Percentiles rank a stretch among this genome's conserved stretches.
These are phyloP conservation scores for Matsumyia berberina DNA, from an alignment of 2,888 invertebrate genomes.

Conservation along the genomic window DNA sequence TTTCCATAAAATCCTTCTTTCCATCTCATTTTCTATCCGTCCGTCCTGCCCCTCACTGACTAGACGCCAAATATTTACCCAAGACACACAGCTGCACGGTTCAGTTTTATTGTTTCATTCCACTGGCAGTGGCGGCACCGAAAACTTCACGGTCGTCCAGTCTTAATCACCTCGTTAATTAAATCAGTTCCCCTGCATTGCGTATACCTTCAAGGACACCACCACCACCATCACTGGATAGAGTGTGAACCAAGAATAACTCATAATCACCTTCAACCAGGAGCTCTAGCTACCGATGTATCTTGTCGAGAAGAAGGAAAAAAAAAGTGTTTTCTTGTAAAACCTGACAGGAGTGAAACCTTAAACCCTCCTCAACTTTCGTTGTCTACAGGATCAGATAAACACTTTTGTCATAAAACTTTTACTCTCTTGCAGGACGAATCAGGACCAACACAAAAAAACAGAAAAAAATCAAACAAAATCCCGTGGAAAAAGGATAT, in stretches of 20 bases:
- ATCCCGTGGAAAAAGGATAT: constrained; percentile 69
- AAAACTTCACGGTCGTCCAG: constrained; percentile 75
- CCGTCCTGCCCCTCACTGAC: constrained; percentile 9
- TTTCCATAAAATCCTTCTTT: constrained; percentile 74
- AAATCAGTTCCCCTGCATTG: constrained; percentile 76
- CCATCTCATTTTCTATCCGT: constrained; percentile 56
- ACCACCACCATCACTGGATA: constrained; percentile 8
- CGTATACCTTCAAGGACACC: constrained; percentile 68
- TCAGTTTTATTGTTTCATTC: constrained; percentile 61
- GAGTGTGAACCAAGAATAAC: constrained; percentile 71
- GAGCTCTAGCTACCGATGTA: constrained; percentile 9
- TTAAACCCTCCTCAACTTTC: constrained; percentile 72
- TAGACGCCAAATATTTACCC: constrained; percentile 73
- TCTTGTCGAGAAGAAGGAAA: constrained; percentile 26
- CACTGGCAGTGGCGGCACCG: constrained; percentile 15
- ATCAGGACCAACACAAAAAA: constrained; percentile 16
- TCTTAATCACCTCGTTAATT: constrained; percentile 77
- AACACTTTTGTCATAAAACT: constrained; percentile 77
- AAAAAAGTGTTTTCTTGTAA: constrained; percentile 65
- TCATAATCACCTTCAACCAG: constrained; percentile 71
- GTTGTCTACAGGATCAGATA: constrained; percentile 76
- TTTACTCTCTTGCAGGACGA: constrained; percentile 54
- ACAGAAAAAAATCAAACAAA: constrained; percentile 48
- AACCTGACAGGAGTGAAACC: constrained; percentile 71
- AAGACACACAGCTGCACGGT: constrained; percentile 65